Conservation (phyloP, 2,797 vertebrate species). For the Bradypodion ventrale region DNA sequence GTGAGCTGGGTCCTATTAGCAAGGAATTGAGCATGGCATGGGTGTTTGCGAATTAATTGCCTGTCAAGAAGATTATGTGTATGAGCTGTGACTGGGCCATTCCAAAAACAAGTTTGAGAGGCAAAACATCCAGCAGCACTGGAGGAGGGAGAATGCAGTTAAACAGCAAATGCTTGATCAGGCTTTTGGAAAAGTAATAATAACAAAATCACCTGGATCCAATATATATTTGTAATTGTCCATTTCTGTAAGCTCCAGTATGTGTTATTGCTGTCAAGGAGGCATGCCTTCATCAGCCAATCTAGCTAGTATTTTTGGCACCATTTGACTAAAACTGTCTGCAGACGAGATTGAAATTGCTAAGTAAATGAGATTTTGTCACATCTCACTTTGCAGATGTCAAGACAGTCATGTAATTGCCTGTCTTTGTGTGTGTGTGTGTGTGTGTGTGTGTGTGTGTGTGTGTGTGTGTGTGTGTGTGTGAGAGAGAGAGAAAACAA, state of each 20-base stretch:
- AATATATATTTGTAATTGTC: rapidly evolving
- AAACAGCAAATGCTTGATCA: rapidly evolving
- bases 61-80: slow-evolving; percentile 8
- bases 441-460: not conserved
- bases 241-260: not conserved
- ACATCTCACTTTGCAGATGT: slow-evolving; percentile 13
- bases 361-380: slow-evolving; percentile 32
- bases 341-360: slow-evolving; percentile 27
- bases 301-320: not conserved
- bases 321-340: slow-evolving; percentile 6
- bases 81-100: not conserved
- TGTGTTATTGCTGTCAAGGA: not conserved
- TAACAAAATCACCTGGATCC: not conserved
- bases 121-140: not conserved
- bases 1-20: rapidly evolving
- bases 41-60: not conserved
- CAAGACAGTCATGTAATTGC: slow-evolving; percentile 20
- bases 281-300: slow-evolving; percentile 1
- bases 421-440: slow-evolving; percentile 2
- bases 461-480: too few species aligned
- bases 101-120: not conserved
- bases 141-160: not conserved
- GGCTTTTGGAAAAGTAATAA: not conserved
- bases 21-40: not conserved
- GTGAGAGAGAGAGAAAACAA: not conserved